These are phyloP conservation scores for Anableps anableps DNA, from an alignment of 2,797 vertebrate species.

Conservation along the genomic window DNA sequence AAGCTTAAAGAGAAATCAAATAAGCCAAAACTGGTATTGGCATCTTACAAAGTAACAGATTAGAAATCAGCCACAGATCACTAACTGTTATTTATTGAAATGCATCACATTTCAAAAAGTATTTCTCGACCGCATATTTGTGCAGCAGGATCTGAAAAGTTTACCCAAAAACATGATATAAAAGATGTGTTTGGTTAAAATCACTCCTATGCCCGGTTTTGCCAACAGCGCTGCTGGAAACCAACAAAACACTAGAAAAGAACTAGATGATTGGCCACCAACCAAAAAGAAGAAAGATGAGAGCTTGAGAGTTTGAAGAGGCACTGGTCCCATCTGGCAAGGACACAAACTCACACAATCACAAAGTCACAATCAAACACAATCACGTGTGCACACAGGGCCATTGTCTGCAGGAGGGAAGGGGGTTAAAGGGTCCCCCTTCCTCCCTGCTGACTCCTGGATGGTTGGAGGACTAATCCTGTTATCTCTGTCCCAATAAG, in stretches of 20 bases:
- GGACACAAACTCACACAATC: conserved; percentile 53
- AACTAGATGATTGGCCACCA: conserved; percentile 52
- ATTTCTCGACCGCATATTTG: not conserved
- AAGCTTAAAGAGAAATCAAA: not conserved
- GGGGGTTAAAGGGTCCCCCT: conserved; percentile 55
- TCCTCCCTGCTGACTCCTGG: conserved; percentile 67
- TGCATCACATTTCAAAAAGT: too few species aligned
- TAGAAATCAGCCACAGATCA: not conserved
- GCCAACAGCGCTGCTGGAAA: conserved; percentile 25
- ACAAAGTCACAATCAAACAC: conserved; percentile 44
- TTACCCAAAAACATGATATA: conserved; percentile 2
- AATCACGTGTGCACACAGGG: conserved; percentile 36
- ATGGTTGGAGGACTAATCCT: conserved; percentile 75
- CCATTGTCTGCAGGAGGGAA: conserved; percentile 64
- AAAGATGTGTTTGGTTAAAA: conserved; percentile 12
- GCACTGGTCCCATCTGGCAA: conserved; percentile 65
- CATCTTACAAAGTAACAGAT: not conserved
- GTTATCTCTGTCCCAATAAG: conserved; percentile 80
- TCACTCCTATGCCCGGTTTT: conserved; percentile 23
- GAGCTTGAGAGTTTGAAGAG: conserved; percentile 51
- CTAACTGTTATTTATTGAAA: too few species aligned
- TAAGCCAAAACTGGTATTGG: not conserved
- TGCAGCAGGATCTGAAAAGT: not conserved
- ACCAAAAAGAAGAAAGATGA: conserved; percentile 47
- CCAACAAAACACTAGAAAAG: conserved; percentile 25